These are phyloP conservation scores for Engystomops pustulosus DNA, from an alignment of 2,113 vertebrate genomes.

Conservation along the genomic window DNA sequence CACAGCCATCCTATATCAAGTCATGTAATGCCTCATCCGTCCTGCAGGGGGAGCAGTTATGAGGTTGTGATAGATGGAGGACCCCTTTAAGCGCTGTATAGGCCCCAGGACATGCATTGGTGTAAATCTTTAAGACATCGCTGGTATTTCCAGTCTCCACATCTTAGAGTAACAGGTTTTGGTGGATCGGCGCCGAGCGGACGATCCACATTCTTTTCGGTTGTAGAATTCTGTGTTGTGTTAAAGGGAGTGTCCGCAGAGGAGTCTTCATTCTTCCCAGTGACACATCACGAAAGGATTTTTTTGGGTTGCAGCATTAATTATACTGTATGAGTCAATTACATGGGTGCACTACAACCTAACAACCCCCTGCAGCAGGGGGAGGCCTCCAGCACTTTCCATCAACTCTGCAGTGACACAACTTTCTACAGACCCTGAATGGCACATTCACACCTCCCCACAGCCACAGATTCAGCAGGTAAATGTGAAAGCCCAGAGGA, in stretches of 20 bases:
- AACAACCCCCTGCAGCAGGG: not conserved
- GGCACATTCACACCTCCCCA: no score
- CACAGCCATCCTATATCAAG: no score
- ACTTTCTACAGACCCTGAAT: no score
- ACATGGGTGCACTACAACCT: not conserved
- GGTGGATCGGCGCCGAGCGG: not conserved
- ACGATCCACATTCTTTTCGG: constrained; percentile 10
- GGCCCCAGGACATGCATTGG: no score
- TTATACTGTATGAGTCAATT: not conserved
- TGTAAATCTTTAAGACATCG: no score
- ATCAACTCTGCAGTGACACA: no score
- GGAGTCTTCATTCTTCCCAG: not conserved
- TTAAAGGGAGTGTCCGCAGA: not conserved
- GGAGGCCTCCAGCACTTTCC: not conserved
- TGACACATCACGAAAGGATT: constrained; percentile 6
- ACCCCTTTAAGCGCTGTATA: not conserved
- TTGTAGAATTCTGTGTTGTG: not conserved
- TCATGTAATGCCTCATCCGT: no score
- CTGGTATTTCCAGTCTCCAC: no score
- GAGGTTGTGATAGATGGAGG: no score
- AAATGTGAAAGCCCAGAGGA: no score
- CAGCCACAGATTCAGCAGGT: no score
- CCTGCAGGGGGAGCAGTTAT: no score
- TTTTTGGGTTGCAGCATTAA: not conserved
- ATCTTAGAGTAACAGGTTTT: constrained; percentile 10